Evolutionary conservation across 92 coral and sea anemone species (phyloP).

Genomic region (Diadumene lineata): DNA sequence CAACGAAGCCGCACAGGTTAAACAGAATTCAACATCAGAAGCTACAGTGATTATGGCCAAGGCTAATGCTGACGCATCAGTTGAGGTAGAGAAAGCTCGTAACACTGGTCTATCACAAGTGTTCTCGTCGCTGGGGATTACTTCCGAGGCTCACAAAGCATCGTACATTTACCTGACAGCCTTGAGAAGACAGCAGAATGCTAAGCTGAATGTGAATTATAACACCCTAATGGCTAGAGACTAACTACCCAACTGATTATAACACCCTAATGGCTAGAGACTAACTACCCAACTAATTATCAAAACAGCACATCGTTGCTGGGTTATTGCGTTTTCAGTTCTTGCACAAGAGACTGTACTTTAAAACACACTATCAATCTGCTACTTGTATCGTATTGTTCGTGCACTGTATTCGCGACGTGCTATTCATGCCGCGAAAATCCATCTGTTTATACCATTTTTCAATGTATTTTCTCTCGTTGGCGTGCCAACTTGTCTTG

Average conservation of each 20-base stretch:
- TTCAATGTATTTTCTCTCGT: too few species aligned
- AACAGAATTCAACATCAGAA: conserved; percentile 71
- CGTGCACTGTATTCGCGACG: too few species aligned
- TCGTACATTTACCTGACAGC: conserved; percentile 82
- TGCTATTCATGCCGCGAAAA: too few species aligned
- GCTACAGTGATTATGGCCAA: conserved; percentile 72
- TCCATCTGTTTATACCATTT: too few species aligned
- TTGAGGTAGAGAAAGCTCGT: conserved; percentile 71
- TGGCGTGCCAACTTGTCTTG: too few species aligned
- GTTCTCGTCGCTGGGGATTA: conserved; percentile 53
- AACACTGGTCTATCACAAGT: conserved; percentile 63
- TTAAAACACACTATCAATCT: too few species aligned
- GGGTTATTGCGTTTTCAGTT: too few species aligned
- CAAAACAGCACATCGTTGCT: too few species aligned
- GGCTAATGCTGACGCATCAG: conserved; percentile 77
- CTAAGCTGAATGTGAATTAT: conserved; percentile 61
- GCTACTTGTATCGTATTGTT: too few species aligned
- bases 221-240: conserved; percentile 62
- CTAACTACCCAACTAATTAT: not conserved
- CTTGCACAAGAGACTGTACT: too few species aligned
- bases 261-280: conserved; percentile 61
- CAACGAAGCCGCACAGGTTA: conserved; percentile 75
- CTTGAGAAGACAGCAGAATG: conserved; percentile 57
- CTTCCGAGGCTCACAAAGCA: conserved; percentile 54
- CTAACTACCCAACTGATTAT: conserved; percentile 24